Base-by-base conservation (phyloP, 2,113 vertebrate species). In the Cricetomys ansorgei region DNA sequence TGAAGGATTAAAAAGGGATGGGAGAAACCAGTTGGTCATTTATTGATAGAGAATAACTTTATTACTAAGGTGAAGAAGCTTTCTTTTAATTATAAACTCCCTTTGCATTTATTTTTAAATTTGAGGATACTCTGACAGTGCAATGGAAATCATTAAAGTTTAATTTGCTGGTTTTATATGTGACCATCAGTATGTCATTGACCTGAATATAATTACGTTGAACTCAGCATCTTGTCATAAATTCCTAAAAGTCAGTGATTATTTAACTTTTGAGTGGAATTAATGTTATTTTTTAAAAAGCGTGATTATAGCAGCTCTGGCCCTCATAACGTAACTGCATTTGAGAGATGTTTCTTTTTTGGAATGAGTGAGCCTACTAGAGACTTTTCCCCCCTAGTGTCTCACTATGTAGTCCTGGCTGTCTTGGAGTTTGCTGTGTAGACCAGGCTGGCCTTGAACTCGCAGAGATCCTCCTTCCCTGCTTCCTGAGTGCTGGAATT, bases 201-300 rank as follows among this genome's bases (percentile, higher is more conserved):
- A 92, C 64, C 21, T 81, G 11, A 37, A 55, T 92, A 67, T 59
- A 94, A 85, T 94, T 94, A 91, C 84, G 94, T 96, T 91, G 89
- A 12, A 85, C 45, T 92, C 62, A 80, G 13, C 90, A 62, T 84
- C 29, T 87, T 89, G 83, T 88, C 40, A 57, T 57, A 29, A 85
- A 80, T 89, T 90, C 75, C 75, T 55, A 81, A 76, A 75, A 84
- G 7, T 93, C 84, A 34, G 31, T 86, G 75, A 40, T 83, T 88
- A n/a, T 40, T 93, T 94, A 76, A 90, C 65, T 84, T 89, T 73
- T 85, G 85, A 93, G 50, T 83, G 13, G 48, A 88, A 90, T 95
- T 89, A 85, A 84, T 95, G 13, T 59, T 81, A 43, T 95, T 17
- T 86, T 95, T 77, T 85, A 57, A 48, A 94, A 90, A 83, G 92